Base-by-base conservation (phyloP, 2,113 vertebrate species). In the Solenodon paradoxus region DNA sequence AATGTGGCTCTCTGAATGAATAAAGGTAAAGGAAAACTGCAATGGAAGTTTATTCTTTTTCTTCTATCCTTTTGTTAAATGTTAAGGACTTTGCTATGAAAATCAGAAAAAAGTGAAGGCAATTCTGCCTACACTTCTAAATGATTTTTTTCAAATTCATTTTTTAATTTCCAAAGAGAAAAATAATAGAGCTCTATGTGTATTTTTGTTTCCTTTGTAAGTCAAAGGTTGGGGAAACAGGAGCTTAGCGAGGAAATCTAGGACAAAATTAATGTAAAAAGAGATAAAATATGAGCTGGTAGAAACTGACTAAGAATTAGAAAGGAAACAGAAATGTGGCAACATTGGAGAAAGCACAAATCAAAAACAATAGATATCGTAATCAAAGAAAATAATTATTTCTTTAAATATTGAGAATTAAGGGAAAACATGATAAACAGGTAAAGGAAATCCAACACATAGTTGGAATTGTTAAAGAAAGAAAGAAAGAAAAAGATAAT, bases 161-260 rank as follows among this genome's bases (percentile, higher is more conserved):
- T 42, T 69, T 84, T 95, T 89, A 63, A 63, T 86, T 74, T 96
- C 64, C 94, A 63, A 84, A 71, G 19, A 84, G 47, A 63, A 55
- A 72, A 86, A 77, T 42, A 24, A 72, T 72, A 57, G 49, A 9
- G 40, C 38, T 69, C 16, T 77, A 32, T 53, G 7, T 74, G n/a
- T 51, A 38, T 63, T 75, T 69, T 5, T 93, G 30, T 15, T 57
- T 15, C 17, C 51, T 64, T 80, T 63, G 38, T 80, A 82, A 94
- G 32, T 32, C n/a, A 11, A 91, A 74, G 26, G 79, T 28, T 40
- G 26, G n/a, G 17, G 69, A 57, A 77, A 71, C 61, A 49, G 26
- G 7, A 93, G 24, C 59, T 90, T n/a, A 81, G 26, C 71, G 30
- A 90, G 13, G 28, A 69, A 90, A 82, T 42, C 30, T n/a, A 75